Evolutionary conservation across 1,140 invertebrate species (phyloP), one percentile per base, ranked within the genome.

Genomic region (Marisa cornuarietis): DNA sequence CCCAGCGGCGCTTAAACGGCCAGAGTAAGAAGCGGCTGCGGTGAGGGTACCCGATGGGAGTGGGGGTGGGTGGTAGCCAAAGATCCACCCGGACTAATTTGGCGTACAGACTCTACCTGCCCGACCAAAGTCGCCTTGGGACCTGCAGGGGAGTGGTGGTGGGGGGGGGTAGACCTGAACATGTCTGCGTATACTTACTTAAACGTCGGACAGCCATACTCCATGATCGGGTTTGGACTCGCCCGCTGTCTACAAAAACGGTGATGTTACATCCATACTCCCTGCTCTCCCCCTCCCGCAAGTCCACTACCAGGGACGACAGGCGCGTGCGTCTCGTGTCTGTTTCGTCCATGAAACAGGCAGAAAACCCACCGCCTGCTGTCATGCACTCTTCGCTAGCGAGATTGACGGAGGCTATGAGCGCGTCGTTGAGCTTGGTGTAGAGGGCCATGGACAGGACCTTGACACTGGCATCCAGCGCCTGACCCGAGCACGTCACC

Each of bases 341-440:
- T 5, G 49, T 22, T 22, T 51, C 49, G 65, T 77, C 52, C 0
- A 77, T 24, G 65, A 52, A 51, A 52, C 76, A 77, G 9, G 76
- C 49, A 42, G 76, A 63, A 51, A 77, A 77, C 4, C 16, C 24
- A 18, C 54, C 54, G 63, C 10, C 6, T 42, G 65, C 51, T 4
- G 63, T 52, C 76, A 77, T 51, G 76, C 76, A 77, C 24, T 77
- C 52, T 26, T 68, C n/a, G 42, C 51, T 54, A 63, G 63, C 22
- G 3, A 77, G 76, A 49, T 77, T 77, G 42, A 77, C 76, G 31
- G 76, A 77, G 49, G 65, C 76, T 22, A 77, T 22, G 22, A 76
- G 54, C 11, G 4, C 54, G 54, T 58, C 54, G 54, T 58, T 9
- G 4, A 58, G 54, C 7, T 26, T 77, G 10, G 76, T 52, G 63